Conservation (phyloP, 2,797 vertebrate species). For the Girardinus metallicus region DNA sequence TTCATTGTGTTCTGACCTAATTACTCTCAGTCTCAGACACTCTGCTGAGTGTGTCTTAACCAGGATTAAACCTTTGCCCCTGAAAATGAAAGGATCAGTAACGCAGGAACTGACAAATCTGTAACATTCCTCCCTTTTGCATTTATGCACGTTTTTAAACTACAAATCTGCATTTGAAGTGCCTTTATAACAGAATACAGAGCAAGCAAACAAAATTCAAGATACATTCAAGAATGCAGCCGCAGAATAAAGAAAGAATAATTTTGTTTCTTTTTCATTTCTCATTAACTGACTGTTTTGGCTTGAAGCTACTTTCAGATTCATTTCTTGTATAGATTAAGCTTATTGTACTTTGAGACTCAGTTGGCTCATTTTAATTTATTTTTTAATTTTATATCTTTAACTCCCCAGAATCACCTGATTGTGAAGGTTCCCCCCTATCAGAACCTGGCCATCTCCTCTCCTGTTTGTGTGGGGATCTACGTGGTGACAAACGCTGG, state of each 20-base stretch:
- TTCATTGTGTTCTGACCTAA: slow-evolving; percentile 75
- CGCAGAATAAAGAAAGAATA: background rate
- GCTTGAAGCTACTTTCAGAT: background rate
- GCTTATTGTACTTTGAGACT: background rate
- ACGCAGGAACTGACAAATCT: slow-evolving; percentile 15
- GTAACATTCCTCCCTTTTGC: background rate
- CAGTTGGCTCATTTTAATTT: slow-evolving; percentile 1
- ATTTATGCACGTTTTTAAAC: background rate
- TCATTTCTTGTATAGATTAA: background rate
- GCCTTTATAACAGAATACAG: background rate
- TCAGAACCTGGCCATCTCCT: slow-evolving; percentile 89
- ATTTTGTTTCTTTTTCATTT: background rate
- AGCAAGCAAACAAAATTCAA: background rate
- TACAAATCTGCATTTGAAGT: background rate
- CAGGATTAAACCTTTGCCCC: slow-evolving; percentile 49
- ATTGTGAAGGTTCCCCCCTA: slow-evolving; percentile 98
- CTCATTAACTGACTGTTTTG: background rate
- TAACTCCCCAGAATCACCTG: slow-evolving; percentile 90
- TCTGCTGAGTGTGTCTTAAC: slow-evolving; percentile 54
- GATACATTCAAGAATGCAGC: background rate
- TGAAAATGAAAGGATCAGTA: slow-evolving; percentile 40
- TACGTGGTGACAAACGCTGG: slow-evolving; percentile 97
- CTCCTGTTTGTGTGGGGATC: slow-evolving; percentile 91
- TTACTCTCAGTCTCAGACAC: slow-evolving; percentile 47
- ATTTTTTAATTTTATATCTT: background rate